Evolutionary conservation across 2,113 vertebrate genomes (phyloP), one percentile per base, ranked within the genome.

Genomic region (Lanius collurio): DNA sequence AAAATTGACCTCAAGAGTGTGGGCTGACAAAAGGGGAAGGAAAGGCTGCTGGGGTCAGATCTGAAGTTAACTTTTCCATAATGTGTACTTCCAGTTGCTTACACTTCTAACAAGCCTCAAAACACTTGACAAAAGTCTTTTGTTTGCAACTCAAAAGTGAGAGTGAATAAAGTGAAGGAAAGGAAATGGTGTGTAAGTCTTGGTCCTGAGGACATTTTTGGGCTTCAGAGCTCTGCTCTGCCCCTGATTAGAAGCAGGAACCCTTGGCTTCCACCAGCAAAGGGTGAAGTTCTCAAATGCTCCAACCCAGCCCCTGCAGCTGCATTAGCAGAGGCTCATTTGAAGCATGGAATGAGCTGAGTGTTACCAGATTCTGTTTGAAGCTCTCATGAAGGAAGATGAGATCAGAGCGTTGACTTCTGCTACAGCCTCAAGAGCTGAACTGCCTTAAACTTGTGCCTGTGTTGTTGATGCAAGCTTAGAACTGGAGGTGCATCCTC

Each of bases 401-500:
- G 46, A 80, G 26, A 67, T 49, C 9, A 20, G 53, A 50, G 23
- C 22, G 39, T 3, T 50, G 52, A 47, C 16, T 87, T 5, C 33
- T 46, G 33, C 33, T 41, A 2, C 10, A 44, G 24, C 27, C 41
- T 64, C 2, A 18, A 50, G 33, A 4, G 41, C 35, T 4, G 35
- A 63, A 26, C 16, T 30, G 23, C 56, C 57, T 52, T 18, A 22
- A 74, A n/a, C 12, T 15, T 14, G 11, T 69, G 52, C 3, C 0
- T 17, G 1, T 0, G 5, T 5, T 1, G 2, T 26, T 14, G 41
- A 17, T 44, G 22, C 0, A 4, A 35, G 10, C 23, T 55, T 21
- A 44, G 44, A 31, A 26, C 5, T 37, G 57, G 68, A 81, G 70
- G 37, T 10, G 6, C 4, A 4, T 8, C 31, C 21, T 82, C 26